Evolutionary conservation across 1,140 invertebrate genomes (phyloP), one percentile per base, ranked within the genome.

Genomic region (Holotrichia oblita): DNA sequence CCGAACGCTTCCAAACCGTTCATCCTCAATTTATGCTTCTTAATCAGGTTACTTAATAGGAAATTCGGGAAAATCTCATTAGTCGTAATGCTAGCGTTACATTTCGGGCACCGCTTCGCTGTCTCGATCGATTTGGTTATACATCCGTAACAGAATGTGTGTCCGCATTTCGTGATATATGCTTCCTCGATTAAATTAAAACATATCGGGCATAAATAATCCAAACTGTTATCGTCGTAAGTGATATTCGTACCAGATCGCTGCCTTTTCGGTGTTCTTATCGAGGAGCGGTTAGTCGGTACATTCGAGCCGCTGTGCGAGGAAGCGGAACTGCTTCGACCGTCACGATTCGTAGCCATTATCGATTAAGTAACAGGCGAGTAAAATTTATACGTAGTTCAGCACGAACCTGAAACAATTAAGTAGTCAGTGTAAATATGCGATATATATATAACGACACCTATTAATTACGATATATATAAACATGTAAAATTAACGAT

Each of bases 91-190:
- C 91, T 87, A 76, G 91, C 92, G 82, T 93, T 94, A 86, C 96
- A 98, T 85, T 97, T 96, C 0, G 97, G 97, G 89, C 97, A 99
- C 55, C 93, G 89, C 59, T 93, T 92, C 80, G 90, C 92, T n/a
- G 91, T 88, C 84, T 97, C 94, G 14, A 98, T 89, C 3, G 93
- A 92, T 82, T 92, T 92, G 69, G 90, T 90, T 75, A 98, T 96
- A 86, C 97, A 99, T 64, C 89, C 89, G 85, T 93, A 92, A 89
- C 97, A 98, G 88, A 97, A 99, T 4, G 96, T 97, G 86, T 99
- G 97, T 1, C 97, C 97, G 88, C 97, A 99, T 80, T 93, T 92
- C 0, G 97, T 98, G 82, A 98, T 96, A 86, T 97, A 93, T 0
- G 97, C 96, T 87, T 97, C 96, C 77, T 93, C 93, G 77, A 98